Base-by-base conservation (phyloP, 2,797 vertebrate species). In the Lates japonicus region DNA sequence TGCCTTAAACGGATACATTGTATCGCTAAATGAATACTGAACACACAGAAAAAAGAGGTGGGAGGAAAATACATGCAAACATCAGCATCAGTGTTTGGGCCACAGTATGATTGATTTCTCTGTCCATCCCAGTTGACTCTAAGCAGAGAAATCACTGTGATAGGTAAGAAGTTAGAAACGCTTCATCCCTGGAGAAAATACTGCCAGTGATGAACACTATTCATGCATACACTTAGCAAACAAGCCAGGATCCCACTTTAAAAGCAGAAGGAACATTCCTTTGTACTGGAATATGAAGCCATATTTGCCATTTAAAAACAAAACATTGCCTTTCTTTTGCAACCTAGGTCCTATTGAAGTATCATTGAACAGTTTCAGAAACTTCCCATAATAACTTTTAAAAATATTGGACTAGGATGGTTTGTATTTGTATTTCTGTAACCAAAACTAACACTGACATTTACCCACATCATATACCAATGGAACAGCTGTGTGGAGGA, bases 1-100 rank as follows among this genome's bases (percentile, higher is more conserved):
- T 70, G 83, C 70, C 72, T 79, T 86, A 86, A 83, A 90, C 46
- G n/a, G n/a, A n/a, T n/a, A n/a, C n/a, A n/a, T n/a, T n/a, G n/a
- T n/a, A n/a, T n/a, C n/a, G n/a, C n/a, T n/a, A n/a, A n/a, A 85
- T 86, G 90, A 86, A 92, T 88, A 84, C 63, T 41, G 25, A n/a
- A 54, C 65, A 62, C 16, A 62, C 16, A 49, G 71, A 70, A 57
- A 66, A 58, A 64, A 70, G 70, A 65, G n/a, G n/a, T 20, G 35
- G 44, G 17, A 33, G 51, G 8, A 46, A 71, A 72, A 71, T 80
- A 82, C 80, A 51, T 82, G 84, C 82, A 73, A 49, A 62, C 74
- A 76, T 88, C 84, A 88, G 88, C 88, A 81, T 71, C 44, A 31
- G 60, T 81, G 71, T 71, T 78, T 70, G 46, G 57, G 64, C 78